Base-by-base conservation (phyloP, 2,888 invertebrate species). In the Diadromus collaris region DNA sequence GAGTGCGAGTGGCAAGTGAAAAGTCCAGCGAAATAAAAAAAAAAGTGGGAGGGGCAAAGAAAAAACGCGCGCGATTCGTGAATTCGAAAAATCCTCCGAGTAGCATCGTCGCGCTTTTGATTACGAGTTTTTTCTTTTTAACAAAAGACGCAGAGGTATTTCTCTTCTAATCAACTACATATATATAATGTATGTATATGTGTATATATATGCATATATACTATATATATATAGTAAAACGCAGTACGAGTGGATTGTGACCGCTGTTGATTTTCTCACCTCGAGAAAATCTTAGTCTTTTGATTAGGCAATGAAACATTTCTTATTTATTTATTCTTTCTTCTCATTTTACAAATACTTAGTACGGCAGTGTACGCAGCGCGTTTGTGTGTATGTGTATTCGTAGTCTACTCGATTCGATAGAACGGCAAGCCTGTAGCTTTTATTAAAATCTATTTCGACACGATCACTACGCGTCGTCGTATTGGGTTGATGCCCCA, bases 1-100 rank as follows among this genome's bases (percentile, higher is more conserved):
- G 41, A 72, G 76, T 34, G 63, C 85, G 85, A 88, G 88, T 88
- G 81, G 85, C 77, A 83, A 87, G 84, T 86, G 86, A 84, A 87
- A 88, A 88, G 84, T 83, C 83, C 85, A 84, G 87, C 85, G 48
- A 21, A 38, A 65, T 65, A 27, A 38, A 60, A 48, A 29, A 77
- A 63, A 76, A 67, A 58, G 60, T 44, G 38, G 44, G 58, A 75
- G 19, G 13, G 60, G 6, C 29, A 19, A 29, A 60, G 32, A 71
- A 60, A 41, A 71, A 60, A n/a, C 21, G 54, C 16, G 48, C 29
- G 16, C 48, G 38, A 60, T 65, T 71, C 41, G 44, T 24, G 21
- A 60, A 51, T 51, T 60, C 16, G 64, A 58, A 29, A 51, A 51
- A 29, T 29, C 21, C 67, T 13, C 58, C 51, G 51, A 19, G 10